These are phyloP conservation scores for Octomys mimax DNA, from an alignment of 2,797 vertebrate genomes.

Conservation along the genomic window DNA sequence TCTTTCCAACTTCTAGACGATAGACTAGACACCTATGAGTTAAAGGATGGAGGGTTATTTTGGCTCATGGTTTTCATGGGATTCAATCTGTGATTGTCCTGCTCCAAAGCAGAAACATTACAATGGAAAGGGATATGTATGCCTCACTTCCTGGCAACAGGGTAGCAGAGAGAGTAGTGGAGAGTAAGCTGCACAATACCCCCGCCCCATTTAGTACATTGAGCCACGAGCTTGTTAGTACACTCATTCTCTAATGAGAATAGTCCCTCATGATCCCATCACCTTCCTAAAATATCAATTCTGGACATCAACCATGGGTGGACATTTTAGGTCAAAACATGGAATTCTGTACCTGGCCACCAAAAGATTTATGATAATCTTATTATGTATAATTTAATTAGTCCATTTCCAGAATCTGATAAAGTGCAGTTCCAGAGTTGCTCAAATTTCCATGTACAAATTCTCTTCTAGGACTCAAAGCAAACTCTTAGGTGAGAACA, in stretches of 20 bases:
- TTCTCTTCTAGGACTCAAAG: background rate
- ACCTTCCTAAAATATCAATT: background rate
- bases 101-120: background rate
- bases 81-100: background rate
- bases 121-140: background rate
- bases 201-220: background rate
- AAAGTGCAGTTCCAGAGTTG: background rate
- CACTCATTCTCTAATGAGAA: background rate
- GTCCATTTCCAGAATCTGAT: background rate
- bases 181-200: background rate
- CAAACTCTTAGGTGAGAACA: background rate
- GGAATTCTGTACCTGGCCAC: background rate
- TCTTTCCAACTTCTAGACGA: background rate
- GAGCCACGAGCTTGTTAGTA: background rate
- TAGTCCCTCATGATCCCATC: background rate
- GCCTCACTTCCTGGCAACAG: background rate
- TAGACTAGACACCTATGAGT: background rate
- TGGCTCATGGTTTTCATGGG: background rate
- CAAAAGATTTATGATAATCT: background rate
- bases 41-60: background rate
- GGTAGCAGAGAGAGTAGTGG: background rate
- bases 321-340: background rate
- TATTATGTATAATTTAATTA: background rate
- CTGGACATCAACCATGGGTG: background rate
- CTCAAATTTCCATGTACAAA: background rate